phyloP scores from a whole-genome alignment of 2,888 invertebrate genomes.

The Spisula solida region DNA sequence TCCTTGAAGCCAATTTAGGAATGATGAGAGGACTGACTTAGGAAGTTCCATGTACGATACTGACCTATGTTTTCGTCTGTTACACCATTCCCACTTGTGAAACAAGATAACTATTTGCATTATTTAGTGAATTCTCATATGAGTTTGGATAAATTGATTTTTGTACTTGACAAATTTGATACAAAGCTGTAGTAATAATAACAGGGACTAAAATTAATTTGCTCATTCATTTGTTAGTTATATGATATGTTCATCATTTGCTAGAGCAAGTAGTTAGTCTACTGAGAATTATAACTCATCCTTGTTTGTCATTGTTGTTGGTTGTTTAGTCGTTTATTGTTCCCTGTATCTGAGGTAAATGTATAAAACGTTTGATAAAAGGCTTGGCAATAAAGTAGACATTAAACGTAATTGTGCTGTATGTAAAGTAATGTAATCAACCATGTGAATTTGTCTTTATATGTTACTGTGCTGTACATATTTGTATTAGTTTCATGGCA shows the following conservation, averaged over 20 bases:
- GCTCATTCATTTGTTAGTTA: conserved; percentile 61
- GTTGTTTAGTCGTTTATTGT: neutral
- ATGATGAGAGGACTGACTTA: neutral
- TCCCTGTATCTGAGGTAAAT: neutral
- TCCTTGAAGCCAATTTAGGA: neutral
- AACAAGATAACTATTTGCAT: conserved; percentile 45
- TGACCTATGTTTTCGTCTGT: conserved; percentile 15
- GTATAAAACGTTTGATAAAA: neutral
- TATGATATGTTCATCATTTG: conserved; percentile 45
- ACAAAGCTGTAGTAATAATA: conserved; percentile 68
- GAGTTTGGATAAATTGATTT: conserved; percentile 69
- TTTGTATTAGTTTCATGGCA: no score
- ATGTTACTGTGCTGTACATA: no score
- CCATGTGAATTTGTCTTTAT: no score
- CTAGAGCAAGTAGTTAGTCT: conserved; percentile 43
- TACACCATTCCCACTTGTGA: conserved; percentile 8
- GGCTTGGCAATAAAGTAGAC: no score
- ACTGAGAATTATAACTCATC: conserved; percentile 26
- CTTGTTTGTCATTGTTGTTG: neutral
- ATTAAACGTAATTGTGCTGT: no score
- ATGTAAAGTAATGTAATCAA: no score
- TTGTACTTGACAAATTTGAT: conserved; percentile 66
- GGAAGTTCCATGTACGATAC: neutral
- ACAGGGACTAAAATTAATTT: conserved; percentile 68
- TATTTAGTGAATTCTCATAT: conserved; percentile 57